phyloP scores from a whole-genome alignment of 2,888 invertebrate genomes.

The Conchocele bisecta region DNA sequence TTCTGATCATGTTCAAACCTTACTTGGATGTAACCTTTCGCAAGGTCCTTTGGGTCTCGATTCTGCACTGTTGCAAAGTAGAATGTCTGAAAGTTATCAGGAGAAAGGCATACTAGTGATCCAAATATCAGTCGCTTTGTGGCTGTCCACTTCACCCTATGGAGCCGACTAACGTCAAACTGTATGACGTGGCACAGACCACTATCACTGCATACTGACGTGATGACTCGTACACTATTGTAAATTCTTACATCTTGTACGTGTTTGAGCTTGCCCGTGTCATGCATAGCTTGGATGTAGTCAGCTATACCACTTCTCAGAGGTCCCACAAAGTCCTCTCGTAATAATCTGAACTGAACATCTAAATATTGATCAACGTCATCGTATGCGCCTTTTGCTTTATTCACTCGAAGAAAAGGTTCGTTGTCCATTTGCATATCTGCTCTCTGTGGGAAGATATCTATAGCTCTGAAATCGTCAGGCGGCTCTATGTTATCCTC shows the following conservation, averaged over 20 bases:
- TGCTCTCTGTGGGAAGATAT: conserved; percentile 77
- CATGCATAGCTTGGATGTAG: conserved; percentile 80
- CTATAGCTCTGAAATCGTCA: conserved; percentile 81
- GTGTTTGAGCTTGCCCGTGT: conserved; percentile 20
- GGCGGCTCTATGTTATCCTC: conserved; percentile 75
- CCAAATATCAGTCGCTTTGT: conserved; percentile 88
- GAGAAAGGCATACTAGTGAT: conserved; percentile 89
- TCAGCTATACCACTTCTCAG: conserved; percentile 87
- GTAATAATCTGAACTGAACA: conserved; percentile 89
- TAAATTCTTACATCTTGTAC: conserved; percentile 57
- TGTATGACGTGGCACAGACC: conserved; percentile 48
- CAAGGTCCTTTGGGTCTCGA: conserved; percentile 63
- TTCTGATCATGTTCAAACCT: conserved; percentile 58
- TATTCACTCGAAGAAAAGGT: conserved; percentile 85
- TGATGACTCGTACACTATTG: conserved; percentile 41
- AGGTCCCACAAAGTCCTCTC: conserved; percentile 92
- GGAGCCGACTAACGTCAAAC: conserved; percentile 51
- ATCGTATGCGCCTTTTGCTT: conserved; percentile 86
- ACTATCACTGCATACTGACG: conserved; percentile 38
- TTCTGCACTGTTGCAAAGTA: conserved; percentile 86
- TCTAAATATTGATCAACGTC: conserved; percentile 89
- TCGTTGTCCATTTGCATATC: conserved; percentile 56
- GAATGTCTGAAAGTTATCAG: conserved; percentile 87
- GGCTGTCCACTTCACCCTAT: conserved; percentile 82
- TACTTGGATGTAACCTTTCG: conserved; percentile 69